Conservation (phyloP, 2,797 vertebrate genomes). For the Trematomus bernacchii region DNA sequence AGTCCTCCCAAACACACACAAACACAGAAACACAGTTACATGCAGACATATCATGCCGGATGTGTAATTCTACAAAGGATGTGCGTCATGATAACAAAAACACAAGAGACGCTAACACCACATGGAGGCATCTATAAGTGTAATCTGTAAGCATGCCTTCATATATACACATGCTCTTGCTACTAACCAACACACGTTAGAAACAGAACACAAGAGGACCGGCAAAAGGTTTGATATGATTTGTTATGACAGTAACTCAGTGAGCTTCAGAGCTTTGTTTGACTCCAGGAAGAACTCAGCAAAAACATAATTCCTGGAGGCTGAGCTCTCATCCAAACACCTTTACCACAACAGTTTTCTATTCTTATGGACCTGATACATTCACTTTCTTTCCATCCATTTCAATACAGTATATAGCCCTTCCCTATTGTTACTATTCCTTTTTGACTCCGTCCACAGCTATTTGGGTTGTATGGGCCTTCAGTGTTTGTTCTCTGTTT, state of each 20-base stretch:
- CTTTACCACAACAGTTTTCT: slow-evolving; percentile 39
- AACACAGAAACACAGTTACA: slow-evolving; percentile 28
- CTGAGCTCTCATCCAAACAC: slow-evolving; percentile 63
- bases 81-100: slow-evolving; percentile 40
- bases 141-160: slow-evolving; percentile 28
- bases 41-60: slow-evolving; percentile 6
- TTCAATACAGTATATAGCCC: slow-evolving; percentile 3
- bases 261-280: slow-evolving; percentile 67
- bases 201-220: slow-evolving; percentile 36
- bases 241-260: slow-evolving; percentile 74
- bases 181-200: slow-evolving; percentile 39
- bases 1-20: slow-evolving; percentile 37
- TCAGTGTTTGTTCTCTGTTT: slow-evolving; percentile 34
- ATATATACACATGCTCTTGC: slow-evolving; percentile 34
- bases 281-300: slow-evolving; percentile 61
- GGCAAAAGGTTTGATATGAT: slow-evolving; percentile 60
- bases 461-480: slow-evolving; percentile 30
- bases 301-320: slow-evolving; percentile 69
- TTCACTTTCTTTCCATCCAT: slow-evolving; percentile 5
- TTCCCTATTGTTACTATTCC: slow-evolving; percentile 19
- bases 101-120: slow-evolving; percentile 46
- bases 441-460: slow-evolving; percentile 21
- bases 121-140: slow-evolving; percentile 21
- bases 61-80: slow-evolving; percentile 35
- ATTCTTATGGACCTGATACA: slow-evolving; percentile 8